Evolutionary conservation across 2,888 invertebrate species (phyloP).

Genomic region (Athalia circularis): DNA sequence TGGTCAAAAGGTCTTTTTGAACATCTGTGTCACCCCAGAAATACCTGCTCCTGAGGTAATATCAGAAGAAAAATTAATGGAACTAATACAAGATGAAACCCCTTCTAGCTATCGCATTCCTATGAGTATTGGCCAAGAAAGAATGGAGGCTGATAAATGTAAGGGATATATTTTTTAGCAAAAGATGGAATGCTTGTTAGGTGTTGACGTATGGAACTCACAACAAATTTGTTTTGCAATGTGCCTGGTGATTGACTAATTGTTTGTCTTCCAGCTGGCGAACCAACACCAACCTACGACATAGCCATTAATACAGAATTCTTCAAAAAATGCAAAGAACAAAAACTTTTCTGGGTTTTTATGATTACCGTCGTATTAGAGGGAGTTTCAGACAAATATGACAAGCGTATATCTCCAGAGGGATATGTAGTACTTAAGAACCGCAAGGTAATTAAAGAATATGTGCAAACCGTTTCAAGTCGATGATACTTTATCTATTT

Average conservation of each 20-base stretch:
- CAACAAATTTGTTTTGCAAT: background rate
- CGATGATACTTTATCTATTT: background rate
- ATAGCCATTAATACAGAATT: slow-evolving; percentile 89
- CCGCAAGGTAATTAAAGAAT: slow-evolving; percentile 75
- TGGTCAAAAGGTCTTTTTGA: slow-evolving; percentile 86
- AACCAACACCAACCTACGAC: slow-evolving; percentile 86
- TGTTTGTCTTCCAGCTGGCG: slow-evolving; percentile 76
- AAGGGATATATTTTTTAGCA: slow-evolving; percentile 37
- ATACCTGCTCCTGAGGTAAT: slow-evolving; percentile 85
- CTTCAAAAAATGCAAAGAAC: slow-evolving; percentile 83
- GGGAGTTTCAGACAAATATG: slow-evolving; percentile 87
- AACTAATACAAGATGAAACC: slow-evolving; percentile 78
- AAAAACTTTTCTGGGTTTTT: slow-evolving; percentile 85
- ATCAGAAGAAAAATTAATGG: slow-evolving; percentile 69
- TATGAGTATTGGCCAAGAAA: slow-evolving; percentile 92
- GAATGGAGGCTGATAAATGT: slow-evolving; percentile 86
- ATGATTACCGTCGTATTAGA: slow-evolving; percentile 88
- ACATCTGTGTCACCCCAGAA: slow-evolving; percentile 87
- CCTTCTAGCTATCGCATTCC: slow-evolving; percentile 87
- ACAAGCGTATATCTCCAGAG: slow-evolving; percentile 81
- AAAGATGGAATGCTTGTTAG: background rate
- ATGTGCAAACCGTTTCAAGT: background rate
- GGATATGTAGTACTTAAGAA: slow-evolving; percentile 83
- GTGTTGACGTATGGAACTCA: background rate
- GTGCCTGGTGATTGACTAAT: background rate